A percentile compares a stretch with the other conserved stretches of the same genome.
These are phyloP conservation scores for Brachionus plicatilis DNA, from an alignment of 1,140 invertebrate species.

Conservation along the genomic window DNA sequence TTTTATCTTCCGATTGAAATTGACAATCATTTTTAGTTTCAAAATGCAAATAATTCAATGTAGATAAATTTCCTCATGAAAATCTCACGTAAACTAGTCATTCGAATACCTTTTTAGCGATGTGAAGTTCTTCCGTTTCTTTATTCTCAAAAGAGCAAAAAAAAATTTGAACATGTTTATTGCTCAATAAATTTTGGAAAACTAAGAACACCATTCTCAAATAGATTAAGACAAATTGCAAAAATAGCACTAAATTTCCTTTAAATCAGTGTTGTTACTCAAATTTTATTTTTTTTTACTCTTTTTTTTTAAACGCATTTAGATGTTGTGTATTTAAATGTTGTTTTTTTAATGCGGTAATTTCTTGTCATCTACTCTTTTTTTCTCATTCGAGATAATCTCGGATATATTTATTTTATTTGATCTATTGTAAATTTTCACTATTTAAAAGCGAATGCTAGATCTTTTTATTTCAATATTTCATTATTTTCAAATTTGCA, in stretches of 20 bases:
- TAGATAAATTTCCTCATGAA: neutral
- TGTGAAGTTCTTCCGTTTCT: conserved; percentile 23
- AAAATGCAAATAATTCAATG: neutral
- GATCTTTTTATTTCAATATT: neutral
- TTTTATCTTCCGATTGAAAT: neutral
- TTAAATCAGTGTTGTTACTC: neutral
- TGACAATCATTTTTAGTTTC: neutral
- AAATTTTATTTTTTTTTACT: neutral
- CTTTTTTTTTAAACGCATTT: neutral
- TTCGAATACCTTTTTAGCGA: neutral
- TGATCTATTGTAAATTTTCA: neutral
- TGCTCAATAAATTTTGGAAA: conserved; percentile 9
- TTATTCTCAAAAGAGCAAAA: conserved; percentile 1
- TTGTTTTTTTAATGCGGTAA: neutral
- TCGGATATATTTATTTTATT: neutral
- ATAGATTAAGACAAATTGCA: neutral
- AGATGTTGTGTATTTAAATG: neutral
- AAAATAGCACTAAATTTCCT: conserved; percentile 15
- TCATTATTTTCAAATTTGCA: neutral
- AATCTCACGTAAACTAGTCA: neutral
- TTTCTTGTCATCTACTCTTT: neutral
- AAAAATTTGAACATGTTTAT: neutral
- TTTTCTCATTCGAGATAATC: neutral
- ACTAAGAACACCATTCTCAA: neutral
- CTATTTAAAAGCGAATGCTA: neutral